phyloP scores from a whole-genome alignment of 2,888 invertebrate genomes.

The Microctonus hyperodae region DNA sequence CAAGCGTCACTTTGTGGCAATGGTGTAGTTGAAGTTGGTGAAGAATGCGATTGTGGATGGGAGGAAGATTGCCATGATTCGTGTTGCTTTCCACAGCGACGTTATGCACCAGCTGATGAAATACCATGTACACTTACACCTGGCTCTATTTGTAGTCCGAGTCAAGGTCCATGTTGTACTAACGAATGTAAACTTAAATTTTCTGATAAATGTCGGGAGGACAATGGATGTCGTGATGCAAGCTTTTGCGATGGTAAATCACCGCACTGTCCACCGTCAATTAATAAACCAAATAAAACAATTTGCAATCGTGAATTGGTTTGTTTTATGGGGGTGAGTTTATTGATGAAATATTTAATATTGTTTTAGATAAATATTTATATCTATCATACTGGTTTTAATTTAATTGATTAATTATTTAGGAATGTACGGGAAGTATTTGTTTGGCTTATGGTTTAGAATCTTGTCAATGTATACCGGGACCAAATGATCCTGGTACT shows the following conservation, averaged over 20 bases:
- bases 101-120: constrained; percentile 78
- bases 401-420: constrained; percentile 38
- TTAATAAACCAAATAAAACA: constrained; percentile 92
- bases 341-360: background rate
- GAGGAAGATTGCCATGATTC: constrained; percentile 93
- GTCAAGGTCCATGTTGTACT: constrained; percentile 96
- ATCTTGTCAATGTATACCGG: constrained; percentile 91
- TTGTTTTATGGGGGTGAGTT: constrained; percentile 92
- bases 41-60: constrained; percentile 99
- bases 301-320: constrained; percentile 97
- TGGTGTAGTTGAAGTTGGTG: constrained; percentile 95
- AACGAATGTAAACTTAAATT: constrained; percentile 83
- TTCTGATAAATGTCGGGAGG: constrained; percentile 88
- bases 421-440: constrained; percentile 98
- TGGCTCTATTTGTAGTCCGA: constrained; percentile 79
- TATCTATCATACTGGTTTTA: too few species aligned
- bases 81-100: constrained; percentile 92
- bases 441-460: constrained; percentile 95
- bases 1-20: constrained; percentile 97
- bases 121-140: constrained; percentile 88
- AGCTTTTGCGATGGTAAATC: constrained; percentile 90
- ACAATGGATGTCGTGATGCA: constrained; percentile 92
- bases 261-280: constrained; percentile 90
- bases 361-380: too few species aligned
- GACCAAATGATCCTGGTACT: constrained; percentile 79